Evolutionary conservation across 30 jellyfish, hydroid and myxozoan species (phyloP).

Genomic region (Hydractinia symbiolongicarpus): DNA sequence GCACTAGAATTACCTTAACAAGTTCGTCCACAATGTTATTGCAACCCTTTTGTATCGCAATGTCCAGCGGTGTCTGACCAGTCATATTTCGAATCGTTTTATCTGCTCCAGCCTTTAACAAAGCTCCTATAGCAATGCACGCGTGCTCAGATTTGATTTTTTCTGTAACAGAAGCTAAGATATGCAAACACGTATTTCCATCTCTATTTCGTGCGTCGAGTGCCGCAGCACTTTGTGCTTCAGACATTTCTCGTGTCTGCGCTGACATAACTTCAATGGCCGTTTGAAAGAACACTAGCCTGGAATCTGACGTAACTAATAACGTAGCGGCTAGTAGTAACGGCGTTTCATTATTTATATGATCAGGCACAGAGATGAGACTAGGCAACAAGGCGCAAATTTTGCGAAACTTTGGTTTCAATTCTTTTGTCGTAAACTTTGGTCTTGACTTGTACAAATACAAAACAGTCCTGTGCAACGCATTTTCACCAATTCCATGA

Average conservation of each 20-base stretch:
- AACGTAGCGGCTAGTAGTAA: constrained; percentile 86
- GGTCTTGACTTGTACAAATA: constrained; percentile 78
- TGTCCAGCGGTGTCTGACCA: constrained; percentile 79
- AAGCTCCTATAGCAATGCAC: constrained; percentile 68
- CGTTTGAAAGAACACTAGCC: constrained; percentile 76
- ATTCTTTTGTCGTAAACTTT: constrained; percentile 80
- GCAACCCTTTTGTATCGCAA: constrained; percentile 80
- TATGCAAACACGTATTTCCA: constrained; percentile 85
- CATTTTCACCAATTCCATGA: constrained; percentile 84
- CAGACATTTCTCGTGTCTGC: constrained; percentile 62
- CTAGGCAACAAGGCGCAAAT: constrained; percentile 54
- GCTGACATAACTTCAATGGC: constrained; percentile 82
- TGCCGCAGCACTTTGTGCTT: constrained; percentile 47
- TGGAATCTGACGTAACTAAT: constrained; percentile 71
- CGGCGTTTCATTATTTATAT: constrained; percentile 76
- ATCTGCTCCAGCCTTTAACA: constrained; percentile 81
- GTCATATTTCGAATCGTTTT: constrained; percentile 68
- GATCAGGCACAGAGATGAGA: constrained; percentile 54
- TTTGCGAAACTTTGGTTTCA: constrained; percentile 78
- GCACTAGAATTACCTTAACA: constrained; percentile 60
- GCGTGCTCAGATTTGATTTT: constrained; percentile 82
- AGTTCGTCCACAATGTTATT: constrained; percentile 81
- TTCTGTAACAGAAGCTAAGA: constrained; percentile 72
- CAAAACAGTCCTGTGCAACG: constrained; percentile 74
- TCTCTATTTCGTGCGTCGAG: constrained; percentile 82